Evolutionary conservation across 2,113 vertebrate genomes (phyloP), one percentile per base, ranked within the genome.

Genomic region (Hippocampus abdominalis): DNA sequence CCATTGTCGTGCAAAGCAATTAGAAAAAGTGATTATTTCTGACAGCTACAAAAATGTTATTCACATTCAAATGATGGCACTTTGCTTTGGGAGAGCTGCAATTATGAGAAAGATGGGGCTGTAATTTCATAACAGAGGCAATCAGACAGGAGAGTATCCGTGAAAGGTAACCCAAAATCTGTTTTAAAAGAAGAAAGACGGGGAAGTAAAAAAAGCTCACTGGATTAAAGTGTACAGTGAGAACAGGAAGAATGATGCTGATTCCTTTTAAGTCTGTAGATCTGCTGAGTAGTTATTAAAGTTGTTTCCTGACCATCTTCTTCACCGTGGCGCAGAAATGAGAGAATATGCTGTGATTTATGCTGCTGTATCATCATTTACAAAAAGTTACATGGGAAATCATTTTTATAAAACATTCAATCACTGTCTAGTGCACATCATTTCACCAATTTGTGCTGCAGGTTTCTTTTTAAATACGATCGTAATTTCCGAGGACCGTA

Each of bases 131-230:
- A n/a, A 36, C 32, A 49, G 12, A 69, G 51, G 67, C 64, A 76
- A 82, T 75, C 72, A 27, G 49, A 82, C 69, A 70, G 13, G 56
- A 29, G 25, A 29, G 13, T 63, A 77, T 64, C 11, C 46, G 69
- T 70, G 77, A 70, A 57, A 61, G 18, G 32, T 74, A 78, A 84
- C 71, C 70, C 61, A 74, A 84, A 76, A 81, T 68, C 66, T 25
- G 42, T 32, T 70, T 44, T 8, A 64, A 74, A 56, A 73, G 71
- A 74, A 59, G 23, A 16, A 2, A 16, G 20, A 21, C 21, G 70
- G 44, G n/a, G 51, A 78, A 11, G 29, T 61, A 53, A 69, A 72
- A 48, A 44, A 40, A 72, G 74, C 71, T 85, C 70, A 75, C 73
- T 69, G 51, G 51, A 16, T 61, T 62, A 76, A 66, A 39, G 25